Evolutionary conservation across 2,113 vertebrate genomes (phyloP).

Genomic region (Vidua chalybeata): DNA sequence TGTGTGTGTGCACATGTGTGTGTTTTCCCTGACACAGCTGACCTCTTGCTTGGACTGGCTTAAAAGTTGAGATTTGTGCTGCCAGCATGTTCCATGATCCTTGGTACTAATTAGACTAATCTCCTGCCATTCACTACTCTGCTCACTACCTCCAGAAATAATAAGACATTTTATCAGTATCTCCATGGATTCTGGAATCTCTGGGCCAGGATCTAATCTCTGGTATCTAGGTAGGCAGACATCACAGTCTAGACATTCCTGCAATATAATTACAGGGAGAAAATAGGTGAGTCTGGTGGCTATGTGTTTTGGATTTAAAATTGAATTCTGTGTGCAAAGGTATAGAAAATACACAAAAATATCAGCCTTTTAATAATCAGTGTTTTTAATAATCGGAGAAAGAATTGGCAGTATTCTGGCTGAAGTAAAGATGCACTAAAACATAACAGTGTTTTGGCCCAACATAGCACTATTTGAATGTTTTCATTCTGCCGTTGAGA

Average conservation of each 20-base stretch:
- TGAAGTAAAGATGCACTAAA: neutral
- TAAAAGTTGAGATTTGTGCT: neutral
- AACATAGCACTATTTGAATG: neutral
- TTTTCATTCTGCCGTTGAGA: neutral
- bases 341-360: neutral
- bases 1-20: fast-evolving
- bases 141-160: neutral
- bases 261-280: neutral
- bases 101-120: neutral
- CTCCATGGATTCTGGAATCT: neutral
- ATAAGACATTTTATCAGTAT: neutral
- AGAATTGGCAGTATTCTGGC: neutral
- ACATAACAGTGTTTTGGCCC: neutral
- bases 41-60: neutral
- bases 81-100: neutral
- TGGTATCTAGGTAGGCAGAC: neutral
- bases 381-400: neutral
- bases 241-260: fast-evolving
- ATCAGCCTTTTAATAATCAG: neutral
- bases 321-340: neutral
- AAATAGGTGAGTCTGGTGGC: neutral
- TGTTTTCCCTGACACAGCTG: fast-evolving
- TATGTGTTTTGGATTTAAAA: neutral
- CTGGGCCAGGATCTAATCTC: neutral
- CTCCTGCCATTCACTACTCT: neutral